Percentiles rank a stretch among this genome's conserved stretches.
These are phyloP conservation scores for Malurus melanocephalus DNA, from an alignment of 2,113 vertebrate species.

Conservation along the genomic window DNA sequence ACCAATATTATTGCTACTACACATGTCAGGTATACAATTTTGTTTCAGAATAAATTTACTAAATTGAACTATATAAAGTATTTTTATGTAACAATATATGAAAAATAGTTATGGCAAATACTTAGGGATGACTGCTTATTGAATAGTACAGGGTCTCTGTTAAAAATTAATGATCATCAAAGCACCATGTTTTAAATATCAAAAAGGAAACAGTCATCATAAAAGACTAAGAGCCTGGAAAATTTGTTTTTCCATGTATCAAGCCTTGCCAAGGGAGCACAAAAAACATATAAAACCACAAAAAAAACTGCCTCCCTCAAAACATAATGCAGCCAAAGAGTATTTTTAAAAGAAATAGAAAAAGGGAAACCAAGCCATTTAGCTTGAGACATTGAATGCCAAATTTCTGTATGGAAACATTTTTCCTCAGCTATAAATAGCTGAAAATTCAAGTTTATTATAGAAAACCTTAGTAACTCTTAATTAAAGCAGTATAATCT, in stretches of 20 bases:
- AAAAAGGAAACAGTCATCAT: slow-evolving; percentile 48
- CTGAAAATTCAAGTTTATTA: slow-evolving; percentile 21
- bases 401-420: slow-evolving; percentile 42
- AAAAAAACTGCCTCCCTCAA: background rate
- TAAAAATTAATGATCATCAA: slow-evolving; percentile 37
- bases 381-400: background rate
- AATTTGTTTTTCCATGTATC: slow-evolving; percentile 48
- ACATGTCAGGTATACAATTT: background rate
- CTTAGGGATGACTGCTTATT: background rate
- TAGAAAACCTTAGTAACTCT: slow-evolving; percentile 10
- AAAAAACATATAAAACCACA: slow-evolving; percentile 42
- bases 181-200: slow-evolving; percentile 26
- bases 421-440: slow-evolving; percentile 40
- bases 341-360: background rate
- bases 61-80: background rate
- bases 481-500: slow-evolving; percentile 29
- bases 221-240: slow-evolving; percentile 51
- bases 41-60: background rate
- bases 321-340: slow-evolving; percentile 20
- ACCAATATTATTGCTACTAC: background rate
- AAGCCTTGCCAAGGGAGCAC: slow-evolving; percentile 49
- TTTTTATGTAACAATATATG: background rate
- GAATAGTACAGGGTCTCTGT: slow-evolving; percentile 25
- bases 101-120: background rate
- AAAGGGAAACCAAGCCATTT: slow-evolving; percentile 4